Evolutionary conservation across 2,797 vertebrate species (phyloP).

Genomic region (Cetoscarus ocellatus): DNA sequence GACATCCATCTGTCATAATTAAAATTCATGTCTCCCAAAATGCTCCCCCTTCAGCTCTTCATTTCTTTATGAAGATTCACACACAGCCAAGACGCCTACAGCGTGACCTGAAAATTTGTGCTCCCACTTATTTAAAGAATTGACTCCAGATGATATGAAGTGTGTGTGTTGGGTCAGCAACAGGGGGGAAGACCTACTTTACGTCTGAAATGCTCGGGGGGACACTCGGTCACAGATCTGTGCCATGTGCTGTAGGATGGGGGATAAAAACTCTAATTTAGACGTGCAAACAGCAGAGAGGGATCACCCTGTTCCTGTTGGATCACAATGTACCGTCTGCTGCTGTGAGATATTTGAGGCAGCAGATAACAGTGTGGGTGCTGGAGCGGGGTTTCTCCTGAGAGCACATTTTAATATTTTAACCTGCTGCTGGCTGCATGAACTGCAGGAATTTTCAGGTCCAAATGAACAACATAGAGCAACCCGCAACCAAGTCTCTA

Average conservation of each 20-base stretch:
- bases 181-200: conserved; percentile 58
- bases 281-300: conserved; percentile 16
- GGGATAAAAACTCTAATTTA: conserved; percentile 21
- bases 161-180: conserved; percentile 36
- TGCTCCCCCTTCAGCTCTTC: background rate
- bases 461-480: no score
- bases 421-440: background rate
- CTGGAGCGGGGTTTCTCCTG: background rate
- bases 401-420: background rate
- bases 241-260: conserved; percentile 36
- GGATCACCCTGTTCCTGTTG: conserved; percentile 42
- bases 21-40: conserved; percentile 5
- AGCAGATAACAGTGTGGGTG: conserved; percentile 31
- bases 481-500: no score
- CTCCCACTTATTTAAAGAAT: conserved; percentile 4
- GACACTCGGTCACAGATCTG: conserved; percentile 35
- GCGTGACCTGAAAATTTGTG: background rate
- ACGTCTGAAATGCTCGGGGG: conserved; percentile 36
- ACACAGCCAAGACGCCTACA: background rate
- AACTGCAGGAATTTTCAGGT: background rate
- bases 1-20: background rate
- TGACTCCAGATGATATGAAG: background rate
- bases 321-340: conserved; percentile 36
- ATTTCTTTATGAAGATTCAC: background rate
- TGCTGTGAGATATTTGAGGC: conserved; percentile 29